phyloP scores from a whole-genome alignment of 2,797 vertebrate genomes.

The Acipenser ruthenus region DNA sequence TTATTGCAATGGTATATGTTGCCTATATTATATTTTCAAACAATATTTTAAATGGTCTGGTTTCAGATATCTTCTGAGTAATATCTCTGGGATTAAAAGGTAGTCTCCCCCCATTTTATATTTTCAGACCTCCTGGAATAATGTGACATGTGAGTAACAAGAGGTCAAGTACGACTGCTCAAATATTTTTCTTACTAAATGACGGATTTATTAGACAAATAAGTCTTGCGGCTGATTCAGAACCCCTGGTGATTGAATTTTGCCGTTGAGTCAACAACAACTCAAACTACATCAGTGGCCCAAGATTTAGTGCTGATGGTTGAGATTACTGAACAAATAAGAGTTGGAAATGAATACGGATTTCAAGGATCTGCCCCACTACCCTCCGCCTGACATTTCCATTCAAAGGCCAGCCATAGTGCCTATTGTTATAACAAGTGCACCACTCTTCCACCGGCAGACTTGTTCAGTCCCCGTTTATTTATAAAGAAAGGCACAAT shows the following conservation, averaged over 20 bases:
- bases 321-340: slow-evolving; percentile 99
- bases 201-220: slow-evolving; percentile 99
- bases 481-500: neutral
- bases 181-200: slow-evolving; percentile 99
- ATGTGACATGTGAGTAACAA: slow-evolving; percentile 79
- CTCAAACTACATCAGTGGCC: slow-evolving; percentile 83
- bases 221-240: slow-evolving; percentile 95
- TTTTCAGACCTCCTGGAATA: slow-evolving; percentile 73
- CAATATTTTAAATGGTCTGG: slow-evolving; percentile 17
- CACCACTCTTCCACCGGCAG: slow-evolving; percentile 6
- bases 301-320: slow-evolving; percentile 84
- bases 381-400: slow-evolving; percentile 83
- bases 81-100: slow-evolving; percentile 59
- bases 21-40: slow-evolving; percentile 15
- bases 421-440: slow-evolving; percentile 48
- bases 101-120: slow-evolving; percentile 70
- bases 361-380: slow-evolving; percentile 82
- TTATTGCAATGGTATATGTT: too few species aligned
- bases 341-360: slow-evolving; percentile 96
- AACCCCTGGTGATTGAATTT: slow-evolving; percentile 99
- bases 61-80: slow-evolving; percentile 19
- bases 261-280: slow-evolving; percentile 97
- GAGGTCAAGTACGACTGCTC: slow-evolving; percentile 97
- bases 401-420: slow-evolving; percentile 67
- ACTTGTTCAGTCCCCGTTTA: slow-evolving; percentile 13